phyloP scores from a whole-genome alignment of 2,888 invertebrate species.

The Chalcis sispes region DNA sequence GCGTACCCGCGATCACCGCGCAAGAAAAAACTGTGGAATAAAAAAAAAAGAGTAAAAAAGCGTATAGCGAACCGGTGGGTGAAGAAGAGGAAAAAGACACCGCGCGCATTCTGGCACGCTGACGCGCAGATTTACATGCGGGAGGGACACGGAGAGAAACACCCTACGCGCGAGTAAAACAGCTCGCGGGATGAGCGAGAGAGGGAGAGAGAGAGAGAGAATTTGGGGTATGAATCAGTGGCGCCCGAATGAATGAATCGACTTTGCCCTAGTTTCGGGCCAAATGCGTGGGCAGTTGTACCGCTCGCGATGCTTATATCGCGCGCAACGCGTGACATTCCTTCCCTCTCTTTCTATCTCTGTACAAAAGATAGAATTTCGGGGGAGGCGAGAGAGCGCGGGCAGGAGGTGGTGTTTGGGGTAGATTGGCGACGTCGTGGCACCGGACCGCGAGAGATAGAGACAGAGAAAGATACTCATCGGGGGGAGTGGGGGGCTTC shows the following conservation, averaged over 20 bases:
- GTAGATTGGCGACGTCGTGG: not conserved
- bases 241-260: constrained; percentile 67
- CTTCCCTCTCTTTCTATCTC: too few species aligned
- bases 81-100: not conserved
- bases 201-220: constrained; percentile 5
- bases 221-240: constrained; percentile 63
- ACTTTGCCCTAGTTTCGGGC: constrained; percentile 70
- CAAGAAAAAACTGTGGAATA: too few species aligned
- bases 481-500: constrained; percentile 38
- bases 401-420: not conserved
- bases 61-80: too few species aligned
- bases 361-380: not conserved
- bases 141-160: not conserved
- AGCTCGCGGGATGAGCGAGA: not conserved
- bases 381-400: not conserved
- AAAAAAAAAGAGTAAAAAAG: too few species aligned
- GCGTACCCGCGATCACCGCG: too few species aligned
- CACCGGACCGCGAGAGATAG: not conserved
- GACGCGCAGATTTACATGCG: constrained; percentile 4
- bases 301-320: constrained; percentile 54
- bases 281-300: constrained; percentile 60
- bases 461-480: too few species aligned
- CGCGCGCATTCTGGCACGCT: constrained; percentile 6
- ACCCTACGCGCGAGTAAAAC: too few species aligned
- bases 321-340: not conserved